Evolutionary conservation across 2,113 vertebrate species (phyloP).

Genomic region (Ailuropoda melanoleuca): DNA sequence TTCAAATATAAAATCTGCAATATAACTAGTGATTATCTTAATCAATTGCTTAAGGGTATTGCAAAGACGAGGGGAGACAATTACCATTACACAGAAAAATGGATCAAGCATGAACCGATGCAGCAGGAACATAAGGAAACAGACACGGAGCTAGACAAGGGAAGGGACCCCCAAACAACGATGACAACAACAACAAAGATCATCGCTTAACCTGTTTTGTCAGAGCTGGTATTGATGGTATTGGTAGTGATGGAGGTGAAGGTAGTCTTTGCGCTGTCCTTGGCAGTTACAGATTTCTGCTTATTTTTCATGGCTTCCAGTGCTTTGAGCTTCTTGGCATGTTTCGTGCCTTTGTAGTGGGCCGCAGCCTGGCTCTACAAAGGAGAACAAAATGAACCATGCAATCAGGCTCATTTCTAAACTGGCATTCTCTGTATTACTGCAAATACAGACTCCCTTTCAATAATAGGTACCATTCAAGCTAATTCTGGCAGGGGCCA

Average conservation of each 20-base stretch:
- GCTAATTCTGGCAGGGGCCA: constrained; percentile 65
- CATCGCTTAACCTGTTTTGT: constrained; percentile 92
- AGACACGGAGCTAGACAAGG: constrained; percentile 74
- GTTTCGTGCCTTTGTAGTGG: constrained; percentile 99
- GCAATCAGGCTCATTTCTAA: constrained; percentile 90
- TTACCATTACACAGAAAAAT: constrained; percentile 75
- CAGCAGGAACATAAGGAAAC: constrained; percentile 77
- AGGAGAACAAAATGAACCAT: constrained; percentile 92
- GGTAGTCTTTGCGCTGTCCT: constrained; percentile 92
- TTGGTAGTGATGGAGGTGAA: constrained; percentile 90
- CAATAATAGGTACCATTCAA: constrained; percentile 87
- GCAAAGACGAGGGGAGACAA: constrained; percentile 53
- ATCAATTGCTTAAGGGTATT: constrained; percentile 23
- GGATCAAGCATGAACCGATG: constrained; percentile 78
- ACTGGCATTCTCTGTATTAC: constrained; percentile 87
- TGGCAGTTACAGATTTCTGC: constrained; percentile 92
- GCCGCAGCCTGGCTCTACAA: constrained; percentile 98
- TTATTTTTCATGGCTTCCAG: constrained; percentile 96
- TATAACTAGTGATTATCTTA: neutral
- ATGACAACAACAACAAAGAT: constrained; percentile 80
- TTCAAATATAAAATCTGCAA: constrained; percentile 59
- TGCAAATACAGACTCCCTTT: constrained; percentile 89
- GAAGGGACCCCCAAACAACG: constrained; percentile 19
- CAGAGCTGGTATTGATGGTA: constrained; percentile 89
- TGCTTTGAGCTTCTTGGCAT: constrained; percentile 99